Conservation (phyloP, 2,113 vertebrate genomes). For the Oncorhynchus keta region DNA sequence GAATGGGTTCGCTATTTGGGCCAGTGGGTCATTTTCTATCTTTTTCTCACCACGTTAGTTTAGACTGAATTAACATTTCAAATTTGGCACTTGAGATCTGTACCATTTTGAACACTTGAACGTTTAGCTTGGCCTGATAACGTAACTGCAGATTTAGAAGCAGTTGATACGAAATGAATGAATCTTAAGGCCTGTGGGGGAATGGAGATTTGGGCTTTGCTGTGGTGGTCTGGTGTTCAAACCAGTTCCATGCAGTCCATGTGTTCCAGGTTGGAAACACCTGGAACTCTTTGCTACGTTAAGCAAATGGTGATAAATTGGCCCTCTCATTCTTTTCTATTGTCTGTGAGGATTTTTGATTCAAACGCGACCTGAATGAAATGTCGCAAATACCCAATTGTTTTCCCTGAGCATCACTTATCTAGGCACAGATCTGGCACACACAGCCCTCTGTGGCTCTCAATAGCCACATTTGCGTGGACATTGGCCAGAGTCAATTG, state of each 20-base stretch:
- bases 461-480: constrained; percentile 58
- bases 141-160: no score
- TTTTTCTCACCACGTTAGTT: no score
- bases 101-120: not conserved
- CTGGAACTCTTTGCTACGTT: constrained; percentile 16
- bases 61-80: no score
- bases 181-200: no score
- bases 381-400: constrained; percentile 47
- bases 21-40: no score
- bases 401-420: constrained; percentile 55
- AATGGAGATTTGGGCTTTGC: not conserved
- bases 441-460: constrained; percentile 39
- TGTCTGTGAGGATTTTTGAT: constrained; percentile 39
- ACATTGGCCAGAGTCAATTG: constrained; percentile 74
- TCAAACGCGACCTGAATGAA: constrained; percentile 45
- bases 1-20: no score
- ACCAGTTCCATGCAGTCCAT: not conserved
- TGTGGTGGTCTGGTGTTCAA: not conserved
- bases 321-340: constrained; percentile 10
- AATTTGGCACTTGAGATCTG: not conserved
- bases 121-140: no score
- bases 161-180: no score
- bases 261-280: not conserved
- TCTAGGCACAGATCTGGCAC: constrained; percentile 44
- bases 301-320: constrained; percentile 20